Base-by-base conservation (phyloP, 2,888 invertebrate species). In the Exephanes ischioxanthus region DNA sequence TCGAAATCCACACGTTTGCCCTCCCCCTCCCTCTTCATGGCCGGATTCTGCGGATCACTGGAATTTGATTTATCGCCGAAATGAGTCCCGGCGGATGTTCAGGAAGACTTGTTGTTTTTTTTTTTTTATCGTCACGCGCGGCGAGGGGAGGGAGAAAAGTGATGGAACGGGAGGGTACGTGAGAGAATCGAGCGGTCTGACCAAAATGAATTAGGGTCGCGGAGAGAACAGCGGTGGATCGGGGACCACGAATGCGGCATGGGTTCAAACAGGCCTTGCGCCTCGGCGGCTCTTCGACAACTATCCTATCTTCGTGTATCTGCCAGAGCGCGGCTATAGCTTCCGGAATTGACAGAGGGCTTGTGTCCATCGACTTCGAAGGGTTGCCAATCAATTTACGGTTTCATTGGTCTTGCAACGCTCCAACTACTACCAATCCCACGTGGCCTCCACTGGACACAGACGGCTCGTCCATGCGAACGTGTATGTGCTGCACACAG, bases 21-120 rank as follows among this genome's bases (percentile, higher is more conserved):
- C 83, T 72, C 80, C 68, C 70, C 51, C 41, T 61, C 70, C 51
- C 41, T 61, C 77, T 81, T 80, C 83, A 84, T 70, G 58, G 82
- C 67, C 70, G 73, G 75, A 76, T 85, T 85, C 76, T 53, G 51
- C 78, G 85, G 86, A 88, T 89, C 87, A 82, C 66, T 84, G 80
- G 87, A 86, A 88, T 89, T 89, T 90, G 90, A 90, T 90, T 89
- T 89, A 90, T 90, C 78, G 85, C 86, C 87, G 88, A 90, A 89
- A 89, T 89, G 87, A 87, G 84, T 86, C 84, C 79, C 83, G 26
- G 51, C n/a, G 77, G 80, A 37, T 66, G 33, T 37, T 48, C 51
- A 14, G 3, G 45, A 45, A 37, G 79, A 41, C 53, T 68, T 73
- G 63, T 79, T 82, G 78, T 83, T 83, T 75, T 79, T 83, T 79